Evolutionary conservation across 2,113 vertebrate species (phyloP).

Genomic region (Pardalotus punctatus): DNA sequence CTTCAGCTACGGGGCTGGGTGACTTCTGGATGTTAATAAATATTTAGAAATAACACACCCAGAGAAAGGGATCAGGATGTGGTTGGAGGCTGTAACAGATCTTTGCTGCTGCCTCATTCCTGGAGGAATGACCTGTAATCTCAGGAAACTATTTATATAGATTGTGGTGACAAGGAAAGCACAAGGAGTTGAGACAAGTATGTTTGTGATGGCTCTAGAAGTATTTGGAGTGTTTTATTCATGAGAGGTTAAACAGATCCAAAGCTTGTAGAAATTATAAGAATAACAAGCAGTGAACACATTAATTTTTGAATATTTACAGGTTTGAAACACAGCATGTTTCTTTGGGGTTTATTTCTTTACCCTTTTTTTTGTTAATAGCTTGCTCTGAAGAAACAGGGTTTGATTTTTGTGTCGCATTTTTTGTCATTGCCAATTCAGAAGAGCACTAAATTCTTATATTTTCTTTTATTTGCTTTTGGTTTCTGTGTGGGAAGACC

Average conservation of each 20-base stretch:
- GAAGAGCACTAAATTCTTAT: not conserved
- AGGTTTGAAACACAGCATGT: not conserved
- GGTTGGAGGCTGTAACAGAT: not conserved
- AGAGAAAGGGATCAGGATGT: not conserved
- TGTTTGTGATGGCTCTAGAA: constrained; percentile 22
- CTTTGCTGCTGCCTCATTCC: constrained; percentile 33
- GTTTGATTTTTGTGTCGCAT: not conserved
- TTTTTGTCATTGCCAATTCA: not conserved
- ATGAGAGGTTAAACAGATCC: not conserved
- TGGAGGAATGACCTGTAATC: not conserved
- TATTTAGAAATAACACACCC: constrained; percentile 23
- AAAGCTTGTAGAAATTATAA: not conserved
- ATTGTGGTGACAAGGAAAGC: constrained; percentile 23
- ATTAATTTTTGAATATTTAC: not conserved
- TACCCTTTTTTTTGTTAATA: not conserved
- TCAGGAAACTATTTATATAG: constrained; percentile 3
- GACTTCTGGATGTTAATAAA: constrained; percentile 27
- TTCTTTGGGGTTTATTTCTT: not conserved
- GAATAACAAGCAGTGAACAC: not conserved
- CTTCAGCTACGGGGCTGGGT: not conserved
- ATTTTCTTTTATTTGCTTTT: not conserved
- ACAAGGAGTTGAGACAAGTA: not conserved
- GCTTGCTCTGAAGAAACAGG: not conserved
- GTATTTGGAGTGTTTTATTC: constrained; percentile 4
- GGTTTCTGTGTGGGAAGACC: not conserved